These are phyloP conservation scores for Darevskia mixta DNA, from an alignment of 2,797 vertebrate genomes.

Conservation along the genomic window DNA sequence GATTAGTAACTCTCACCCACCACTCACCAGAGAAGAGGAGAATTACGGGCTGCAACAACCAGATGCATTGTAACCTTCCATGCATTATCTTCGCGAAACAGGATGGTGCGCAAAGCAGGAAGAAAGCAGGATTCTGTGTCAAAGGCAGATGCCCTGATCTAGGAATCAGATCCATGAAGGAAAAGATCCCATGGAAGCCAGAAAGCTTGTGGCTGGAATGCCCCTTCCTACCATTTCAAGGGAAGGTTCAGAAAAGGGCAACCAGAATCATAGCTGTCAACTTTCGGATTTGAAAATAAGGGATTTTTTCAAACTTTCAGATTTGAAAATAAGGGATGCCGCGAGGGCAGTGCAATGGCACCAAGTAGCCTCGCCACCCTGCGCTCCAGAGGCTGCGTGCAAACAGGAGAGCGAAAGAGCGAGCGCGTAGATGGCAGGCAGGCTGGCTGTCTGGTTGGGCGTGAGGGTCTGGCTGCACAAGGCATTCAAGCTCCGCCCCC, in stretches of 20 bases:
- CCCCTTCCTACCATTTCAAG: not conserved
- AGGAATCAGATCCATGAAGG: not conserved
- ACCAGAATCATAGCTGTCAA: not conserved
- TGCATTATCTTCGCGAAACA: conserved; percentile 75
- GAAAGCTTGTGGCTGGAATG: not conserved
- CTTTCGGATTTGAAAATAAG: too few species aligned
- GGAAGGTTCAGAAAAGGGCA: not conserved
- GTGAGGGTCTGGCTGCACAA: too few species aligned
- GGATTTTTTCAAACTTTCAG: too few species aligned
- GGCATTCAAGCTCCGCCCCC: too few species aligned
- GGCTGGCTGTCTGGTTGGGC: too few species aligned
- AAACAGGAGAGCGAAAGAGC: too few species aligned
- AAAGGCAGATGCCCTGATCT: conserved; percentile 61
- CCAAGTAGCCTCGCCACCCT: too few species aligned
- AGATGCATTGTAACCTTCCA: conserved; percentile 77
- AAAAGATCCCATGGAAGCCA: not conserved
- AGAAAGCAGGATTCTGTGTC: conserved; percentile 69
- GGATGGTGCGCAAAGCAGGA: conserved; percentile 57
- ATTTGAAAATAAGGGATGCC: too few species aligned
- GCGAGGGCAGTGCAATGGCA: too few species aligned
- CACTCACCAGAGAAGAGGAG: conserved; percentile 84
- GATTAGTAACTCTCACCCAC: conserved; percentile 91
- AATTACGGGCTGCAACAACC: conserved; percentile 80
- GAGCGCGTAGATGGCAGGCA: too few species aligned
- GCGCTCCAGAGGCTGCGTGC: too few species aligned